Base-by-base conservation (phyloP, 2,113 vertebrate species). In the Ochotona curzoniae region DNA sequence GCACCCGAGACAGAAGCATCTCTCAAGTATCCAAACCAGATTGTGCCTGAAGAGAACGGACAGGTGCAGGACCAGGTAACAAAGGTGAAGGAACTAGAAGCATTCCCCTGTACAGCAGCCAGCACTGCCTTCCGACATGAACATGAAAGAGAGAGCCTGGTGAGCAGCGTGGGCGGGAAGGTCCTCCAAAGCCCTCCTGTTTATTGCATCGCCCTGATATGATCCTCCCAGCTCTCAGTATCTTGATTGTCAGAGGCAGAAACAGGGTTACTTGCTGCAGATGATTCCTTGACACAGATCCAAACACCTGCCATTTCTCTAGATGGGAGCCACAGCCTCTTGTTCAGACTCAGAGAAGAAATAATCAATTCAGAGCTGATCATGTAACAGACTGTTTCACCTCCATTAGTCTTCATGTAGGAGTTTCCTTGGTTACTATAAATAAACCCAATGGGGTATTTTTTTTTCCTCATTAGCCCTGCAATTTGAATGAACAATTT, bases 1-100 rank as follows among this genome's bases (percentile, higher is more conserved):
- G 15, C 54, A n/a, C 14, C 66, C 75, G 51, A 81, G 79, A 86
- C 21, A 86, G 91, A 82, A 79, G 8, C 57, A 14, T 83, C 64
- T 66, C 57, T 47, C 54, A 88, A 38, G 38, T 47, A 5, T 35
- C 92, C 25, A 79, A 84, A 70, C 0, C 60, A 47, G 21, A 14
- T 49, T 83, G 30, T 85, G 1, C 71, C 60, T 86, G 82, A 88
- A 75, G 83, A 76, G 54, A 90, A n/a, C 64, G 61, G 38, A 67
- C 2, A 0, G 82, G 60, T 60, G 20, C 18, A 85, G 21, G 49
- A 54, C 32, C 32, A 87, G 78, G 69, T 85, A 70, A 87, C 51
- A 90, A 66, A 66, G n/a, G 4, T 44, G 26, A 38, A 81, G n/a
- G 94, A 81, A 15, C 2, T 4, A 69, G 3, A 12, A 47, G 38